Conservation (phyloP, 1,140 invertebrate genomes). For the Ericerus pela region DNA sequence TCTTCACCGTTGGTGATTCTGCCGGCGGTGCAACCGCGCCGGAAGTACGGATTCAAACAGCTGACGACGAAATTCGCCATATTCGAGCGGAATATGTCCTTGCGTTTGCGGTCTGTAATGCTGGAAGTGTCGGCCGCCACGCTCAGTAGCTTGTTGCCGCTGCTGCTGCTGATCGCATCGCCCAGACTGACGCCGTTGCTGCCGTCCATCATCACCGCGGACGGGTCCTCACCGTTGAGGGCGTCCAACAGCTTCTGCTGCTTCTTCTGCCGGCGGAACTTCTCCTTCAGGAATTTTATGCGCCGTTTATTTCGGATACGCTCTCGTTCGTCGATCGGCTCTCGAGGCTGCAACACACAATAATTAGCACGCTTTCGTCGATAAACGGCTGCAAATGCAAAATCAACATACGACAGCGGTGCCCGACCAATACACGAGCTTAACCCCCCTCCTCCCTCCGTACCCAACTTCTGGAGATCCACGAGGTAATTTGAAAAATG, state of each 20-base stretch:
- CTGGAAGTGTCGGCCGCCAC: slow-evolving; percentile 35
- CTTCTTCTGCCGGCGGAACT: slow-evolving; percentile 52
- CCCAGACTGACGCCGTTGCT: neutral
- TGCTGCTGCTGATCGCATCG: neutral
- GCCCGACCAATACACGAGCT: too few species aligned
- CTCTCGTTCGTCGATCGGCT: neutral
- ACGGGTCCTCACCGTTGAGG: too few species aligned
- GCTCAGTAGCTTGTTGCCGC: slow-evolving; percentile 20
- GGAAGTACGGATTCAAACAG: slow-evolving; percentile 77
- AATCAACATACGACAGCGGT: too few species aligned
- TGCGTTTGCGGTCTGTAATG: slow-evolving; percentile 46
- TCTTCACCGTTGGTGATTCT: slow-evolving; percentile 78
- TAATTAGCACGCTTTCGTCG: too few species aligned
- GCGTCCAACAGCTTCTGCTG: slow-evolving; percentile 46
- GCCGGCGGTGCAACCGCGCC: slow-evolving; percentile 65
- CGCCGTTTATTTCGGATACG: slow-evolving; percentile 42
- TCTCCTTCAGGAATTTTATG: slow-evolving; percentile 45
- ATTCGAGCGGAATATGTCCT: slow-evolving; percentile 72
- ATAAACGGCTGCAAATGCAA: too few species aligned
- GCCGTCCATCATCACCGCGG: too few species aligned
- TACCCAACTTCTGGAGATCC: too few species aligned
- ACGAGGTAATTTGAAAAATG: too few species aligned
- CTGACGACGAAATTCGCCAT: slow-evolving; percentile 82
- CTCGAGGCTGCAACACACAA: slow-evolving; percentile 3
- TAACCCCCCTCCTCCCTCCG: too few species aligned